phyloP scores from a whole-genome alignment of 2,888 invertebrate species.

The Amblyjoppa proteus region DNA sequence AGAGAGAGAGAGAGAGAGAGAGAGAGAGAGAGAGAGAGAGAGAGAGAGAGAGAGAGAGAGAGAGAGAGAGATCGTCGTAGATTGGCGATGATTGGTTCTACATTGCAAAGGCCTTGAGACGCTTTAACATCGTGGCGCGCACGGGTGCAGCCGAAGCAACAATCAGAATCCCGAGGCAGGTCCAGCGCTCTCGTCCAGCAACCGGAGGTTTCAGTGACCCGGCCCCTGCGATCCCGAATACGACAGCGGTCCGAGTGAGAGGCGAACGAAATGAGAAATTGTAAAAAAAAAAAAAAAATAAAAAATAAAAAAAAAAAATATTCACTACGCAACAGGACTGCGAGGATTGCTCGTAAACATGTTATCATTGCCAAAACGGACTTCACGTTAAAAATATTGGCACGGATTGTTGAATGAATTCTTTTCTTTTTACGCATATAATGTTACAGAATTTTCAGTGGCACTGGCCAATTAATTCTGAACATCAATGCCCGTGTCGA shows the following conservation, averaged over 20 bases:
- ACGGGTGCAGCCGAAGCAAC: slow-evolving; percentile 17
- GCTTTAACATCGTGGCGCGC: slow-evolving; percentile 50
- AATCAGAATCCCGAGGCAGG: slow-evolving; percentile 30
- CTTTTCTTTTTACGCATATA: not conserved
- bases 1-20: not conserved
- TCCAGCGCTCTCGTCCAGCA: slow-evolving; percentile 43
- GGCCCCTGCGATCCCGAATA: slow-evolving; percentile 13
- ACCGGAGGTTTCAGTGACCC: slow-evolving; percentile 23
- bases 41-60: not conserved
- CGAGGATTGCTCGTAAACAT: not conserved
- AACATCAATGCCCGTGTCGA: not conserved
- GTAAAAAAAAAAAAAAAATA: not conserved
- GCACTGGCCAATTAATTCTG: not conserved
- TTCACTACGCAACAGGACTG: not conserved
- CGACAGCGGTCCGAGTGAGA: slow-evolving; percentile 1
- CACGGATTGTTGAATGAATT: not conserved
- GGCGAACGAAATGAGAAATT: slow-evolving; percentile 2
- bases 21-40: slow-evolving; percentile 68
- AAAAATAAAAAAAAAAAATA: not conserved
- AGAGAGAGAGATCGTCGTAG: slow-evolving; percentile 73
- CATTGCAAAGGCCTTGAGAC: slow-evolving; percentile 82
- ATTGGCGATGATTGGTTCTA: slow-evolving; percentile 81
- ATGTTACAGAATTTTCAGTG: not conserved
- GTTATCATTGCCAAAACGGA: not conserved
- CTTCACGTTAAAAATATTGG: not conserved